Evolutionary conservation across 1,140 invertebrate species (phyloP), one percentile per base, ranked within the genome.

Genomic region (Caligus rogercresseyi): DNA sequence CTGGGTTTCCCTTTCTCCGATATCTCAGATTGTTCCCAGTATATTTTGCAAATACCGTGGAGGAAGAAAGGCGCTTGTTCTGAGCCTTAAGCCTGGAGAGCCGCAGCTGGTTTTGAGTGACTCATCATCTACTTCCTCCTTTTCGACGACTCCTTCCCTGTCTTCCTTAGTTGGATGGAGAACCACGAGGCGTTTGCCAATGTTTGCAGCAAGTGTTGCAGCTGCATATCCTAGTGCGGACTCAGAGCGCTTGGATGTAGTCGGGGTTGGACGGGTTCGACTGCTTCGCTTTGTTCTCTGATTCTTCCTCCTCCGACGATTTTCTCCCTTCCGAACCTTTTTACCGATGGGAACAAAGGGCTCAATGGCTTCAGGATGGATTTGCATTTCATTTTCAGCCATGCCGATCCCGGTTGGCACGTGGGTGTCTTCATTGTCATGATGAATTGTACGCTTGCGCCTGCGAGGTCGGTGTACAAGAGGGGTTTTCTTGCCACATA

Each of bases 401-500:
- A 24, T 16, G 4, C 43, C 43, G 20, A 16, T 31, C 15, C 24
- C 58, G n/a, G 26, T 53, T 25, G 15, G 24, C 2, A 14, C 18
- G 1, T 15, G 18, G 16, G 15, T 21, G 20, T 20, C 24, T 19
- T 63, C 61, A 11, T 57, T 20, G 13, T 63, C 61, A 25, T 63
- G 61, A 23, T 63, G 61, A 20, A 55, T 21, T 14, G 19, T 55
- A 14, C 53, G 16, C 20, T 25, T 16, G 15, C 61, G 13, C 16
- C 24, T n/a, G 15, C 52, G 18, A 15, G 18, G n/a, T 1, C 61
- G 52, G 1, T 26, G 52, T 13, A 63, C 61, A 1, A 59, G 24
- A 2, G 61, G 61, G 1, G 61, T 56, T 25, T 63, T 63, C 61
- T 63, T 63, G 1, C 61, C 61, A 51, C 61, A 63, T 16, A 63